Evolutionary conservation across 2,113 vertebrate species (phyloP).

Genomic region (Ctenomys sociabilis): DNA sequence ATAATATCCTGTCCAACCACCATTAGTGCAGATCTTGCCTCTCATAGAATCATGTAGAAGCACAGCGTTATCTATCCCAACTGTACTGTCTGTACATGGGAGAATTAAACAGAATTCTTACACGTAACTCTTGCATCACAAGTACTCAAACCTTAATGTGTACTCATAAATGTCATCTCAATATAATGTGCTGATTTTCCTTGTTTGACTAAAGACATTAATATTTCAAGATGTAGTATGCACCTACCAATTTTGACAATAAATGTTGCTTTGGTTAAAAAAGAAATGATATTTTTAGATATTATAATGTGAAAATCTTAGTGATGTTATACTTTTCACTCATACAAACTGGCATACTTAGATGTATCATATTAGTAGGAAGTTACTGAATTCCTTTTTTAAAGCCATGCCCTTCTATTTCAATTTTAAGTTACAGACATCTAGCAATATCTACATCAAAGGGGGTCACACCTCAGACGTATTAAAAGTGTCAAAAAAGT

Average conservation of each 20-base stretch:
- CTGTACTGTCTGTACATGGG: too few species aligned
- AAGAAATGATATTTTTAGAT: neutral
- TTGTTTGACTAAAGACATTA: slow-evolving; percentile 4
- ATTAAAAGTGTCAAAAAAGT: neutral
- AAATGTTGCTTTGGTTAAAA: slow-evolving; percentile 22
- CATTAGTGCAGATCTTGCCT: too few species aligned
- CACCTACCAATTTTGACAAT: slow-evolving; percentile 40
- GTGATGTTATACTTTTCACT: neutral
- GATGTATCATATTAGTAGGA: neutral
- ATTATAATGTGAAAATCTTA: neutral
- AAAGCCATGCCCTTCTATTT: neutral
- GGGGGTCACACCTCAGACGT: neutral
- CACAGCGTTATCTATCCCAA: too few species aligned
- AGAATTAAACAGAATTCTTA: neutral
- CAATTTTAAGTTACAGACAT: neutral
- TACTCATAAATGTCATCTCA: neutral
- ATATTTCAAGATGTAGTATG: neutral
- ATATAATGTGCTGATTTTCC: neutral
- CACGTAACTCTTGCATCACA: neutral
- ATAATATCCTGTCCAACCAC: too few species aligned
- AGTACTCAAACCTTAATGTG: neutral
- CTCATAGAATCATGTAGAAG: too few species aligned
- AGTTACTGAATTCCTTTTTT: neutral
- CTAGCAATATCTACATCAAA: neutral
- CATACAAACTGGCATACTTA: neutral